These are phyloP conservation scores for Coptodon bakossiorum DNA, from an alignment of 2,113 vertebrate genomes.

Conservation along the genomic window DNA sequence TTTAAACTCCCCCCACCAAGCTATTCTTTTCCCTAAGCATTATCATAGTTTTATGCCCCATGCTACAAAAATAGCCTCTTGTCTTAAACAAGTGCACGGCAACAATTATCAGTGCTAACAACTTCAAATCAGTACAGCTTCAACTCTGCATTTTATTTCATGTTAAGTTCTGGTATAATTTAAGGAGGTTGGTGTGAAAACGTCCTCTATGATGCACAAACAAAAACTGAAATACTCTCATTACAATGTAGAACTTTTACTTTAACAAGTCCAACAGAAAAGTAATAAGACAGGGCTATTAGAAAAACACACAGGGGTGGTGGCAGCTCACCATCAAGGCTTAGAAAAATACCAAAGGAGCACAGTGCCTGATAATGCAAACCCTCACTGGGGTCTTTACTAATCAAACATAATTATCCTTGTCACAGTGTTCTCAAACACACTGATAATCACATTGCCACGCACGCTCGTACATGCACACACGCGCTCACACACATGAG, in stretches of 20 bases:
- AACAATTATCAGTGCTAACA: neutral
- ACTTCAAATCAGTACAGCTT: neutral
- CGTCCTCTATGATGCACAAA: neutral
- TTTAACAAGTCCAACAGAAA: neutral
- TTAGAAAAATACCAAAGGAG: constrained; percentile 40
- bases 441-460: constrained; percentile 35
- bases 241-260: neutral
- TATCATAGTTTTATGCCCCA: neutral
- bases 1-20: neutral
- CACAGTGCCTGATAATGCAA: constrained; percentile 31
- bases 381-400: constrained; percentile 50
- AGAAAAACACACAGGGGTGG: constrained; percentile 9
- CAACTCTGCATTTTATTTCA: neutral
- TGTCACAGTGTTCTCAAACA: constrained; percentile 52
- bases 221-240: neutral
- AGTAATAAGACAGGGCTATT: neutral
- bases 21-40: neutral
- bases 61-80: neutral
- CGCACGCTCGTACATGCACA: neutral
- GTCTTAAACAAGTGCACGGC: neutral
- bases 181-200: neutral
- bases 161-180: neutral
- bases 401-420: constrained; percentile 64
- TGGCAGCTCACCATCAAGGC: constrained; percentile 14
- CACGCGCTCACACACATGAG: neutral